A percentile compares a stretch with the other conserved stretches of the same genome.
These are phyloP conservation scores for Psittacula cyanocephala DNA, from an alignment of 2,113 vertebrate genomes.

Conservation along the genomic window DNA sequence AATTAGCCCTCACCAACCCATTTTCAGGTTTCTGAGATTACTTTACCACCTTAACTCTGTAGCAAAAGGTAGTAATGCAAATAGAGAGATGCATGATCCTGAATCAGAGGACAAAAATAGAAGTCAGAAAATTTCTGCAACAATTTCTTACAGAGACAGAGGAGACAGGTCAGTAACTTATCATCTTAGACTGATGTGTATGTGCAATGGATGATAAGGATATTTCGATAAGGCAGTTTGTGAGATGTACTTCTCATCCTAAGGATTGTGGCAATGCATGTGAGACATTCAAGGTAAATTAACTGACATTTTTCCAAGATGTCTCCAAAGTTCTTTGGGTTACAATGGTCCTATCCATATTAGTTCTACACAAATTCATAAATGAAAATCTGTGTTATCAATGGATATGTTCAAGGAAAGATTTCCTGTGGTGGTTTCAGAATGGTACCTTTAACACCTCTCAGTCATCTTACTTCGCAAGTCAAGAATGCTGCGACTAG, in stretches of 20 bases:
- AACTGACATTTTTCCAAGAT: background rate
- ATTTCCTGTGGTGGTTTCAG: background rate
- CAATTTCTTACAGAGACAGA: background rate
- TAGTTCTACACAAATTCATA: background rate
- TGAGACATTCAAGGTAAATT: background rate
- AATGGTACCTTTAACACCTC: background rate
- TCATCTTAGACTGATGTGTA: background rate
- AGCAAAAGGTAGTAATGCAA: background rate
- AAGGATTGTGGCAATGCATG: background rate
- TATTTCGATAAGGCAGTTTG: background rate
- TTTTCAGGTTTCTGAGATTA: background rate
- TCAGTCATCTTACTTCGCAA: background rate
- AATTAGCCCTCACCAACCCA: background rate
- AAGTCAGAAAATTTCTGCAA: background rate
- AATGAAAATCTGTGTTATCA: background rate
- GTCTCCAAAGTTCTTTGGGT: background rate
- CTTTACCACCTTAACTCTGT: background rate
- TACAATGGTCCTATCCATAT: background rate
- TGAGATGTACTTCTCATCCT: background rate
- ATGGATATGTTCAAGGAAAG: background rate
- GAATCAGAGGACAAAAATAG: background rate
- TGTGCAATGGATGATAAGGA: background rate
- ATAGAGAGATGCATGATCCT: accelerated
- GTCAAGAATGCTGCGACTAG: background rate
- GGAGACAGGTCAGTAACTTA: background rate